Conservation (phyloP, 2,113 vertebrate genomes). For the Budorcas taxicolor region DNA sequence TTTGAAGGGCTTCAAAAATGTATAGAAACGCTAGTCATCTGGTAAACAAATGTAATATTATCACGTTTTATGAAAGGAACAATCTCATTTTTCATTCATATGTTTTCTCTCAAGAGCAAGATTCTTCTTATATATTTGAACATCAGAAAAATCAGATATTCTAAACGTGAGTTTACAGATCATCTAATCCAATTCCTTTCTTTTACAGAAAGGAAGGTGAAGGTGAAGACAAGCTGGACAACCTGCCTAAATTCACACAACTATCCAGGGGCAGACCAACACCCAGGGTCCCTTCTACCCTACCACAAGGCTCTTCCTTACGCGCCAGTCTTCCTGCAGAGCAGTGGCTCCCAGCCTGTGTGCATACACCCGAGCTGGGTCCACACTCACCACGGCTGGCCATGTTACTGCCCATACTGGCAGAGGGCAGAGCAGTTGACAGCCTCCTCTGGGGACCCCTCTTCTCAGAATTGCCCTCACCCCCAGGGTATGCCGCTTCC, state of each 20-base stretch:
- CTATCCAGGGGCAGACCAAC: not conserved
- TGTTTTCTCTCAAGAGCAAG: conserved; percentile 12
- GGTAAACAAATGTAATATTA: not conserved
- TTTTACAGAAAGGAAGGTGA: not conserved
- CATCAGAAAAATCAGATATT: not conserved
- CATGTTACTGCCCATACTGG: not conserved
- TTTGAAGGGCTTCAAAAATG: not conserved
- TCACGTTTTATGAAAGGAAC: not conserved
- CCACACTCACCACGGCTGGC: not conserved
- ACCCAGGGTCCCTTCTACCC: not conserved
- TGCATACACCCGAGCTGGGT: not conserved
- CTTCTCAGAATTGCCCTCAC: not conserved
- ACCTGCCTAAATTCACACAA: not conserved
- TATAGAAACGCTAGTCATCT: not conserved
- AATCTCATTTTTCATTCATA: conserved; percentile 3
- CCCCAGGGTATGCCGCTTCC: not conserved
- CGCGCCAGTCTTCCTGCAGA: not conserved
- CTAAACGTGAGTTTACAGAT: not conserved
- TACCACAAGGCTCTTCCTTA: not conserved
- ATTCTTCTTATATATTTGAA: not conserved
- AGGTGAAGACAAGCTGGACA: not conserved
- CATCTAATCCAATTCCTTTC: not conserved
- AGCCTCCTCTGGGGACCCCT: not conserved
- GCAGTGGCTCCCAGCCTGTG: not conserved
- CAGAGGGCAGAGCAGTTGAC: not conserved